Evolutionary conservation across 2,888 invertebrate species (phyloP), one percentile per base, ranked within the genome.

Genomic region (Atrina japonica): DNA sequence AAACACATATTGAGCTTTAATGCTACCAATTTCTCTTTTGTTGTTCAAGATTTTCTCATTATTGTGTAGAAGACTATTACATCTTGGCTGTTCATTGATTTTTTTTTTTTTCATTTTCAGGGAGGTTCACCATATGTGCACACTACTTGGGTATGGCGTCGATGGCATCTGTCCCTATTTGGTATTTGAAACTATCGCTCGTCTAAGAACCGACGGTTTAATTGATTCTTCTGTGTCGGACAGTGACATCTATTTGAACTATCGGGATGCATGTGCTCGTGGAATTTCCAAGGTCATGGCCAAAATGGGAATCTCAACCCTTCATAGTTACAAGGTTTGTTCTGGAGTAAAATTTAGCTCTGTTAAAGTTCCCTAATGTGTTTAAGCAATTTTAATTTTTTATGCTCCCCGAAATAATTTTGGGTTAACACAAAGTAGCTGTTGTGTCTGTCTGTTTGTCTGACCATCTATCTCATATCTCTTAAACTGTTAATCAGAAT

Each of bases 301-400:
- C 5, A 99, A 99, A 91, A 99, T 99, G 99, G 99, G 99, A 68
- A 99, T 99, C 88, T 98, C 97, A 68, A 99, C 99, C 0, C 92
- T 99, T 47, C 99, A 99, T 90, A 98, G 98, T 0, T 99, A 99
- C 92, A 99, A 98, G 92, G 91, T 91, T 74, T 14, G 64, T 25
- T 3, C 21, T 1, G 1, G 18, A 18, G 53, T 53, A 29, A 53
- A 29, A n/a, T 14, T n/a, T n/a, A n/a, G n/a, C n/a, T n/a, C n/a
- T n/a, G n/a, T n/a, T n/a, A n/a, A n/a, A n/a, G n/a, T n/a, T n/a
- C n/a, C n/a, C n/a, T n/a, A n/a, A n/a, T n/a, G n/a, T n/a, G n/a
- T n/a, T n/a, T n/a, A n/a, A n/a, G n/a, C n/a, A n/a, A n/a, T n/a
- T n/a, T n/a, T n/a, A n/a, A n/a, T n/a, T n/a, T n/a, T n/a, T n/a